Percentiles rank a stretch among this genome's conserved stretches.
phyloP scores from a whole-genome alignment of 1,140 invertebrate species.

The Nautilus pompilius region DNA sequence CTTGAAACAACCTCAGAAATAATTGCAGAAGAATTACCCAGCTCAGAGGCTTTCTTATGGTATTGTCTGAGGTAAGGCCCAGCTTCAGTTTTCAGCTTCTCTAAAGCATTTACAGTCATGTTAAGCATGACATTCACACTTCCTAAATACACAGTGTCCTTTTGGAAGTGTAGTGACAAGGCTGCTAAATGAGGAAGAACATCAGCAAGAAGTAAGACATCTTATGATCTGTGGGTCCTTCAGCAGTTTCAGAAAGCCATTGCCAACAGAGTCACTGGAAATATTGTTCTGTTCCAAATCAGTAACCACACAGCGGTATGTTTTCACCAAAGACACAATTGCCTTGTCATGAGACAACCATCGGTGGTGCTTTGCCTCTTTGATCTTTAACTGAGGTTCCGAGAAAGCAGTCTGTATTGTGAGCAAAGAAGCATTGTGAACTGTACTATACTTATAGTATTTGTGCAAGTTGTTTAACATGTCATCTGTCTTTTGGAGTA shows the following conservation, averaged over 20 bases:
- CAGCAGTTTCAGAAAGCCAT: constrained; percentile 11
- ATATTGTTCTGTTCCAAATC: constrained; percentile 8
- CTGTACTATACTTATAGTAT: constrained; percentile 16
- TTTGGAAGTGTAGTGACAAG: constrained; percentile 9
- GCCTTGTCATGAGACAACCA: constrained; percentile 15
- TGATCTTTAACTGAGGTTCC: constrained; percentile 7
- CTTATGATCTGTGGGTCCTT: constrained; percentile 6
- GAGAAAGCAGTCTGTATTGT: constrained; percentile 6
- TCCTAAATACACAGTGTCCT: constrained; percentile 3
- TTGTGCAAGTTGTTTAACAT: constrained; percentile 9
- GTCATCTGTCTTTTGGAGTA: constrained; percentile 10
- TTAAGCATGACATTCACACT: constrained; percentile 4
- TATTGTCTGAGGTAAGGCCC: constrained; percentile 11
- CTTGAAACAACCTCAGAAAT: not conserved
- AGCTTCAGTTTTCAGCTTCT: constrained; percentile 2
- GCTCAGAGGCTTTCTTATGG: constrained; percentile 3
- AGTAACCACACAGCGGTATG: constrained; percentile 1
- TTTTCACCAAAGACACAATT: constrained; percentile 3
- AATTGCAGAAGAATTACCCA: not conserved
- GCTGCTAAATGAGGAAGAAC: constrained; percentile 12
- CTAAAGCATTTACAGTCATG: constrained; percentile 2
- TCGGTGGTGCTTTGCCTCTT: constrained; percentile 12
- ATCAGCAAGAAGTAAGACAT: constrained; percentile 8
- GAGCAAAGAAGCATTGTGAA: constrained; percentile 8
- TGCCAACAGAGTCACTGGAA: constrained; percentile 4